A percentile compares a stretch with the other conserved stretches of the same genome.
phyloP scores from a whole-genome alignment of 2,888 invertebrate species.

The Eupithecia inturbata region DNA sequence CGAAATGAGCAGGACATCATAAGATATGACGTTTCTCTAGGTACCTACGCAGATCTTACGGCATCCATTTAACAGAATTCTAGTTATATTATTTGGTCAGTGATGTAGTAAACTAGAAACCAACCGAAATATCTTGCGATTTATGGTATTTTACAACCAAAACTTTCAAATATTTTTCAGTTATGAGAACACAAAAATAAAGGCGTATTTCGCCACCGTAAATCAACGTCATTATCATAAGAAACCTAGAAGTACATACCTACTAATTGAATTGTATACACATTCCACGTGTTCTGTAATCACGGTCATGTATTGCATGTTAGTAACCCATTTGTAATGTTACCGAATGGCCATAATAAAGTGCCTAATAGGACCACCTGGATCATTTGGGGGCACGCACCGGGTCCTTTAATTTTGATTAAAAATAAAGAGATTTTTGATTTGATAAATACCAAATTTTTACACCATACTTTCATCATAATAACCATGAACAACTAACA shows the following conservation, averaged over 20 bases:
- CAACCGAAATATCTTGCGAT: no score
- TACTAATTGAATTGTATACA: constrained; percentile 50
- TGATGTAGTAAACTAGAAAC: no score
- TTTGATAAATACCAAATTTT: neutral
- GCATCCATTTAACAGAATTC: neutral
- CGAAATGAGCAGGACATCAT: neutral
- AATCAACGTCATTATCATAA: constrained; percentile 10
- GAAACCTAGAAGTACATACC: constrained; percentile 27
- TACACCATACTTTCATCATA: no score
- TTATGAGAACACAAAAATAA: constrained; percentile 17
- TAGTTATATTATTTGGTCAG: neutral
- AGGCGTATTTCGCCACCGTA: constrained; percentile 4
- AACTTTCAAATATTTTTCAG: neutral
- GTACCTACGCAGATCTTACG: neutral
- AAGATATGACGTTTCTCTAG: no score
- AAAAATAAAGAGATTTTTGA: constrained; percentile 22
- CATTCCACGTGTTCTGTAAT: constrained; percentile 30
- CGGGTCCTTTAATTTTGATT: constrained; percentile 40
- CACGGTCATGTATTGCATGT: constrained; percentile 52
- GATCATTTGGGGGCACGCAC: constrained; percentile 62
- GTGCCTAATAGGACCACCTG: constrained; percentile 48
- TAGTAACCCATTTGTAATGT: constrained; percentile 57
- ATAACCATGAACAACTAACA: no score
- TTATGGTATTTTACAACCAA: neutral
- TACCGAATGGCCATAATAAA: constrained; percentile 60